Base-by-base conservation (phyloP, 2,888 invertebrate species). In the Acrobasis suavella region DNA sequence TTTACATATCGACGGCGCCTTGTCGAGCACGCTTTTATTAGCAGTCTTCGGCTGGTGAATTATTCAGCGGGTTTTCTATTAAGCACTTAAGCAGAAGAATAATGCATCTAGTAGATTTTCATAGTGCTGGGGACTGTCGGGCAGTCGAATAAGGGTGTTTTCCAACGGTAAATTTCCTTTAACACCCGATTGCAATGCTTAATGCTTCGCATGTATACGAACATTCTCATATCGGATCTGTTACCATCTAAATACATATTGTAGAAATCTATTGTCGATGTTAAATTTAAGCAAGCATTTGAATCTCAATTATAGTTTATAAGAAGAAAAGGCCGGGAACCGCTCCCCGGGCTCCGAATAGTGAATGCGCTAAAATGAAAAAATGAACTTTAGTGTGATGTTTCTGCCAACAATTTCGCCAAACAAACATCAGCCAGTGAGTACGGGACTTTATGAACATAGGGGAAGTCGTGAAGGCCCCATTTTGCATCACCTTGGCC, bases 21-120 rank as follows among this genome's bases (percentile, higher is more conserved):
- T 86, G 85, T 86, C 81, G 82, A 83, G 82, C 83, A 84, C 78
- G 81, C 81, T 89, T 89, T 85, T 89, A 87, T 88, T 87, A 86
- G 81, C 74, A 69, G 79, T 81, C 85, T 84, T 81, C 80, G 76
- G 75, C 78, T 82, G 71, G 82, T 90, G 87, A 87, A 89, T 89
- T 80, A 89, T 89, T 89, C 89, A 91, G 77, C 66, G 77, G 75
- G 75, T 83, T 84, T 85, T 86, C 85, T 87, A 86, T 85, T 85
- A 86, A 83, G 86, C 84, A 86, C 86, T 89, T 85, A 85, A 79
- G 76, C 72, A 77, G 77, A 82, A 84, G 86, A 87, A 88, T 87
- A 87, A 88, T 88, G 87, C 83, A 86, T 86, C 80, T 78, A 77
- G 77, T 80, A 76, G 80, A 85, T 84, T 85, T 86, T 85, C 80